These are phyloP conservation scores for Eristalinus sepulchralis DNA, from an alignment of 2,888 invertebrate species.

Conservation along the genomic window DNA sequence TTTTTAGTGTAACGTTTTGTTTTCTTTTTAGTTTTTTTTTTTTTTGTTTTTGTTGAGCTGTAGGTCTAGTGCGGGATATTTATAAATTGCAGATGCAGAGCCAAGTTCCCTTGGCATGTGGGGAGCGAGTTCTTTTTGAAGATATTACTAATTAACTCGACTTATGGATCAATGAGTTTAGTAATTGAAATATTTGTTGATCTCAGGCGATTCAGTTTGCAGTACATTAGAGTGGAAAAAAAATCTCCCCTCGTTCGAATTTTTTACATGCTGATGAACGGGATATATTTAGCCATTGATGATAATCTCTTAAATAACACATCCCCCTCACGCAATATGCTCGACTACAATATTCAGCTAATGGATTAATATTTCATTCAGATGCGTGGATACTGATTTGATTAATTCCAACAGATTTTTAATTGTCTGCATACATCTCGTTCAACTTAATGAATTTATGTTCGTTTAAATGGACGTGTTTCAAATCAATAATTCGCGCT, in stretches of 20 bases:
- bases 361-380: no score
- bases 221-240: not conserved
- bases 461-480: no score
- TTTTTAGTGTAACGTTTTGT: not conserved
- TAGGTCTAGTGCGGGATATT: constrained; percentile 5
- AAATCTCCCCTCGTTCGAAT: not conserved
- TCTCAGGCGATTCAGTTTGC: constrained; percentile 24
- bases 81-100: constrained; percentile 4
- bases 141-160: constrained; percentile 19
- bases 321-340: no score
- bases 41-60: not conserved
- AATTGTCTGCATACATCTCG: no score
- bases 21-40: not conserved
- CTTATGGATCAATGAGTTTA: constrained; percentile 5
- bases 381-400: no score
- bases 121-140: constrained; percentile 11
- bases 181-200: constrained; percentile 38
- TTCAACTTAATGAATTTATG: no score
- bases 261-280: no score
- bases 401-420: no score
- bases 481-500: no score
- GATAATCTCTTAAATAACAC: no score
- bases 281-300: no score
- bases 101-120: constrained; percentile 10
- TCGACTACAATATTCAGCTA: no score